Evolutionary conservation across 2,797 vertebrate genomes (phyloP).

Genomic region (Manis crassicaudata): DNA sequence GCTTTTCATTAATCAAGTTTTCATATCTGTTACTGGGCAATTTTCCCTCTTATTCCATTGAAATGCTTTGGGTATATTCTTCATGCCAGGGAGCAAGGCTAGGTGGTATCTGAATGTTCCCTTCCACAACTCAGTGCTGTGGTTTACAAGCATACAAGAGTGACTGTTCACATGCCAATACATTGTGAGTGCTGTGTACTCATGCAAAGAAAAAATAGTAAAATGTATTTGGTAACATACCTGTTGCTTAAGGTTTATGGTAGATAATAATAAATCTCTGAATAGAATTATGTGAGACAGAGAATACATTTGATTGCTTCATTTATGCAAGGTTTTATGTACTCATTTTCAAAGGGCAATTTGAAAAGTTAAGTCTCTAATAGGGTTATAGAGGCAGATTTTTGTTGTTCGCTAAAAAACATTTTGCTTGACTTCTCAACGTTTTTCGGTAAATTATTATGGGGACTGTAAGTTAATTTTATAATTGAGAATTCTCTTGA

Average conservation of each 20-base stretch:
- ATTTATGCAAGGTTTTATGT: conserved; percentile 5
- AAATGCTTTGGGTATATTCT: neutral
- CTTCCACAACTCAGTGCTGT: neutral
- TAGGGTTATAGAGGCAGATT: neutral
- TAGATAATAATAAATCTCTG: conserved; percentile 31
- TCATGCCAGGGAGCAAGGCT: neutral
- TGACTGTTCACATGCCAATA: neutral
- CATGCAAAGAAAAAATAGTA: neutral
- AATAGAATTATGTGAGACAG: neutral
- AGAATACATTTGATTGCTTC: conserved; percentile 20
- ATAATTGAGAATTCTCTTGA: conserved; percentile 61
- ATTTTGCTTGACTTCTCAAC: conserved; percentile 50
- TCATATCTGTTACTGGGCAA: neutral
- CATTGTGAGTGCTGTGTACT: neutral
- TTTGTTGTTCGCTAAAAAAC: conserved; percentile 14
- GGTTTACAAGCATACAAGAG: neutral
- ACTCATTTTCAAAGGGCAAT: conserved; percentile 49
- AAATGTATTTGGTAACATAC: neutral
- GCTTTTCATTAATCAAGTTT: neutral
- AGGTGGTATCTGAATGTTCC: neutral
- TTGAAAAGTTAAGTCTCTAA: conserved; percentile 40
- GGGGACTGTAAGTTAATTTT: conserved; percentile 56
- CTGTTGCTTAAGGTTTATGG: neutral
- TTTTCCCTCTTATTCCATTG: neutral
- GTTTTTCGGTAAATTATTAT: conserved; percentile 44